A percentile compares a stretch with the other conserved stretches of the same genome.
These are phyloP conservation scores for Ostrea edulis DNA, from an alignment of 1,140 invertebrate genomes.

Conservation along the genomic window DNA sequence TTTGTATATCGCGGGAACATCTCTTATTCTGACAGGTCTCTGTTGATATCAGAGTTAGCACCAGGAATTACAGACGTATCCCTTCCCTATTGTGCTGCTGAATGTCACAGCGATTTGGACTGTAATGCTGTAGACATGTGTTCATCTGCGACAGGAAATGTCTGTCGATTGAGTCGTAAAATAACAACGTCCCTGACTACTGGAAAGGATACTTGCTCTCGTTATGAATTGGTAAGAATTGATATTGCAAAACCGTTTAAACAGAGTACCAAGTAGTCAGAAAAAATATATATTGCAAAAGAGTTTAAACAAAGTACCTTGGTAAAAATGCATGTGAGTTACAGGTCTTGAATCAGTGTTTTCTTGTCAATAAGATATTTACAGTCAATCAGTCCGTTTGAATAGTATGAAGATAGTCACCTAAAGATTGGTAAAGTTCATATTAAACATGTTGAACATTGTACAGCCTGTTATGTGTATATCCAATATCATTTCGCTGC, in stretches of 20 bases:
- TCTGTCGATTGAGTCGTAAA: background rate
- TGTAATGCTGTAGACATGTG: background rate
- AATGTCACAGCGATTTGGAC: background rate
- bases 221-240: constrained; percentile 11
- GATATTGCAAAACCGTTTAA: no score
- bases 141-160: background rate
- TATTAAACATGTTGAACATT: no score
- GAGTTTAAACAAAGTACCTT: no score
- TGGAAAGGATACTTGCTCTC: background rate
- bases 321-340: background rate
- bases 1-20: background rate
- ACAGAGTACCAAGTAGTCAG: background rate
- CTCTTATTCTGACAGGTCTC: background rate
- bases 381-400: background rate
- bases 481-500: no score
- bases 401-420: no score
- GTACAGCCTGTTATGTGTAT: no score
- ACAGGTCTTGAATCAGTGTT: no score
- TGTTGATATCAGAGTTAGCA: background rate
- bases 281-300: no score
- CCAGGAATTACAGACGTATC: background rate
- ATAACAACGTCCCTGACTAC: background rate
- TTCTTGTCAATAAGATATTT: background rate
- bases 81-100: background rate
- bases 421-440: background rate